Evolutionary conservation across 2,888 invertebrate species (phyloP), one percentile per base, ranked within the genome.

Genomic region (Cryptocephalus moraei): DNA sequence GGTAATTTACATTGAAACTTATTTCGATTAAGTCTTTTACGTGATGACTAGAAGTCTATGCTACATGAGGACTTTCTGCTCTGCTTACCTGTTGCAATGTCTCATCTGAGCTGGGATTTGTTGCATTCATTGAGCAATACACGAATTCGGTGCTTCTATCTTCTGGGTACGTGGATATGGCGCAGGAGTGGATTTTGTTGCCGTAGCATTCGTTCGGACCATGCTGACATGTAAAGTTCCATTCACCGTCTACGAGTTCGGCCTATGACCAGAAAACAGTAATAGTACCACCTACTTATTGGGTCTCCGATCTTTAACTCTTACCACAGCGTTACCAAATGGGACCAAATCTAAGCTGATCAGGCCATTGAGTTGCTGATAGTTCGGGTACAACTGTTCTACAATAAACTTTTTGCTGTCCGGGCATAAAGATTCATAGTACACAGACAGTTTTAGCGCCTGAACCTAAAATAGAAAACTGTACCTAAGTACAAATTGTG

Each of bases 391-490:
- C 6, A 78, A 61, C 56, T 77, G 73, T 4, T 62, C 55, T 1
- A 53, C 66, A 32, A 79, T 66, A 56, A 76, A 77, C 31, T 58
- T 52, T 4, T 68, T 67, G 52, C 77, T 77, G 60, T 77, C 77
- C 0, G 71, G 69, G 56, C 78, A 78, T 11, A 77, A 62, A 1
- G 75, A 64, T 61, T 78, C 78, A 57, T 78, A 79, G 58, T 73
- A 78, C 9, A 78, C 64, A 1, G 70, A 67, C 22, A 22, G 22
- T 22, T 22, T 22, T 22, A 22, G 22, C 6, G 22, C 22, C 22
- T 22, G 3, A 6, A 22, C 22, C 22, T 22, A 22, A 6, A 22
- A 22, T 22, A 22, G 22, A 22, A 22, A 22, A 22, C 22, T 22
- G 22, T n/a, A n/a, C n/a, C n/a, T n/a, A 6, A 4, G 22, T 4